Evolutionary conservation across 2,888 invertebrate species (phyloP), one percentile per base, ranked within the genome.

Genomic region (Hypomecis atomaria): DNA sequence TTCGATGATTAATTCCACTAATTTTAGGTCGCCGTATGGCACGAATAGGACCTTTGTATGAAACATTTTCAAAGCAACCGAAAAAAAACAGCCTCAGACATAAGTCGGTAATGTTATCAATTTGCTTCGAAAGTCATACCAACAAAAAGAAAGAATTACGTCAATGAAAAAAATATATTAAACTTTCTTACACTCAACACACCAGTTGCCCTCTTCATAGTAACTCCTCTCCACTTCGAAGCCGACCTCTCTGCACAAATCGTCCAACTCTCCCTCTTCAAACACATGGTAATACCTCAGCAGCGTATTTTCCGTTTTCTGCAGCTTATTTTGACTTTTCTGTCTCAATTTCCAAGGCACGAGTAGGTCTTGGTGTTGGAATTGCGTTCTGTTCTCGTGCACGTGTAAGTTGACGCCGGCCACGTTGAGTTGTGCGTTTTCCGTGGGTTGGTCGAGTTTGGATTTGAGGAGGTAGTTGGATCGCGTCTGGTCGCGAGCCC

Each of bases 191-290:
- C 98, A 94, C 72, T 97, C 90, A 40, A 97, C 94, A 92, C 98
- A 99, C 97, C 99, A 98, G 85, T 99, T 99, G 0, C 99, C 99
- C 86, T 99, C 97, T 86, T 99, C 99, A 79, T 99, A 99, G 86
- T 97, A 99, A 75, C 94, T 95, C 37, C 94, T 89, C 40, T 94
- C 82, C 9, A 98, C 88, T 48, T 80, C 76, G 44, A 96, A 88
- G 0, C 88, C 71, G 5, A 95, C 72, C 67, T 93, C 85, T 33
- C 79, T 78, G 71, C 96, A 96, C 47, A 98, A 85, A 1, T 86
- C 73, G 73, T 96, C 95, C 43, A 98, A 85, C 89, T 98, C 99
- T 0, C 94, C 94, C 72, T 97, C 95, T 73, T 96, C 95, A 82
- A 99, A 99, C 3, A 99, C 98, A 81, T 99, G 99, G 86, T 99